These are phyloP conservation scores for Achlya flavicornis DNA, from an alignment of 2,888 invertebrate genomes.

Conservation along the genomic window DNA sequence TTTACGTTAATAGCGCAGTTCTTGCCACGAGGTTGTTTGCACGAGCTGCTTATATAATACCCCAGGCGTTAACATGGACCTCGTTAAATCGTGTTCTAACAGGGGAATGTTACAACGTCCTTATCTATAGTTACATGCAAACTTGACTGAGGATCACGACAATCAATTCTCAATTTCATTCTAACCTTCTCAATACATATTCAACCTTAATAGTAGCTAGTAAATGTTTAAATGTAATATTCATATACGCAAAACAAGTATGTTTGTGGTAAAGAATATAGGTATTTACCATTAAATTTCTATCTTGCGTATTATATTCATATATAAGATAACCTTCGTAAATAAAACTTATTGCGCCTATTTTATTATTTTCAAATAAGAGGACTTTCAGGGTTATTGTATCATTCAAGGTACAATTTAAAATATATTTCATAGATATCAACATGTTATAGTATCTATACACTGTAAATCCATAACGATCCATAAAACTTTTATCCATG, in stretches of 20 bases:
- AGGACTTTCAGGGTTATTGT: conserved; percentile 18
- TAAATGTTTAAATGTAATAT: neutral
- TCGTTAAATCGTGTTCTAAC: conserved; percentile 50
- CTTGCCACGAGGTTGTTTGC: neutral
- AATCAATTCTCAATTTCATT: conserved; percentile 61
- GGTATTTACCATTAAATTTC: neutral
- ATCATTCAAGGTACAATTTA: conserved; percentile 26
- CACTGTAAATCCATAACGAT: conserved; percentile 24
- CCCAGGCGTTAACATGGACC: conserved; percentile 18
- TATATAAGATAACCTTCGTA: neutral
- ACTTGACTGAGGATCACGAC: conserved; percentile 59
- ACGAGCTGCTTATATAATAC: conserved; percentile 16
- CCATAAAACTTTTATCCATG: conserved; percentile 38
- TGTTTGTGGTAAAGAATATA: neutral
- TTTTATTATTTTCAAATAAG: conserved; percentile 17
- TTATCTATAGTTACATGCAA: conserved; percentile 77
- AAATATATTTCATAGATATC: conserved; percentile 27
- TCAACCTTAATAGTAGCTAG: no score
- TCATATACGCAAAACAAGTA: neutral
- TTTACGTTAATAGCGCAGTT: neutral
- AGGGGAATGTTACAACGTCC: conserved; percentile 61
- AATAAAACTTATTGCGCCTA: neutral
- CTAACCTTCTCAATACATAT: conserved; percentile 36
- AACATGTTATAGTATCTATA: conserved; percentile 24
- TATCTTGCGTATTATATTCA: neutral